Evolutionary conservation across 1,140 invertebrate species (phyloP).

Genomic region (Bombus turneri): DNA sequence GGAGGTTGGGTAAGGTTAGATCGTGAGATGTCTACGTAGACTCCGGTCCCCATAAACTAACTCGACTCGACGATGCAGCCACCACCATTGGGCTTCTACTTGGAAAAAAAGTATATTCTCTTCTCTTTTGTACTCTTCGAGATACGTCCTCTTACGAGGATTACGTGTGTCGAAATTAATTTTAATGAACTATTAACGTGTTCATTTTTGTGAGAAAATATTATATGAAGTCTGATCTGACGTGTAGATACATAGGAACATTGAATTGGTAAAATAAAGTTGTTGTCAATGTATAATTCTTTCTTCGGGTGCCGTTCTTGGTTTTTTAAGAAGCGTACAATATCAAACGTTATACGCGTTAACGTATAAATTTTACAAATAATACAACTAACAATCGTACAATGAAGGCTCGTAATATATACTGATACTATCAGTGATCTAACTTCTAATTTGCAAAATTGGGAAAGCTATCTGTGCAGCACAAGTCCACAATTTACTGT

Average conservation of each 20-base stretch:
- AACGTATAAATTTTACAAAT: no score
- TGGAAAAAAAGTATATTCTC: slow-evolving; percentile 21
- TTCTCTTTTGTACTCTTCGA: not conserved
- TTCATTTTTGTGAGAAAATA: not conserved
- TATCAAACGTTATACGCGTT: no score
- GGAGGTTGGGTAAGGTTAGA: slow-evolving; percentile 77
- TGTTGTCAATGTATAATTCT: not conserved
- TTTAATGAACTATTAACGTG: not conserved
- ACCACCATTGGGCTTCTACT: slow-evolving; percentile 59
- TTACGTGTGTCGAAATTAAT: not conserved
- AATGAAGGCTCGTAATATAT: no score
- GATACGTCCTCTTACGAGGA: not conserved
- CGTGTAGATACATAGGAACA: not conserved
- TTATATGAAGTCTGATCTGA: not conserved
- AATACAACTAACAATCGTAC: no score
- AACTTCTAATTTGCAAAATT: no score
- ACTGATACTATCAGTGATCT: no score
- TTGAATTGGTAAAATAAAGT: not conserved
- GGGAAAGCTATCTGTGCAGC: no score
- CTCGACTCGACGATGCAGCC: slow-evolving; percentile 72
- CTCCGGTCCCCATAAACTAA: slow-evolving; percentile 78
- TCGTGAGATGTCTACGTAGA: slow-evolving; percentile 79
- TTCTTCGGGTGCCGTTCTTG: no score
- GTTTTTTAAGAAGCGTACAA: no score
- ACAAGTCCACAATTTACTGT: no score